Conservation (phyloP, 2,113 vertebrate genomes). For the Equus quagga region DNA sequence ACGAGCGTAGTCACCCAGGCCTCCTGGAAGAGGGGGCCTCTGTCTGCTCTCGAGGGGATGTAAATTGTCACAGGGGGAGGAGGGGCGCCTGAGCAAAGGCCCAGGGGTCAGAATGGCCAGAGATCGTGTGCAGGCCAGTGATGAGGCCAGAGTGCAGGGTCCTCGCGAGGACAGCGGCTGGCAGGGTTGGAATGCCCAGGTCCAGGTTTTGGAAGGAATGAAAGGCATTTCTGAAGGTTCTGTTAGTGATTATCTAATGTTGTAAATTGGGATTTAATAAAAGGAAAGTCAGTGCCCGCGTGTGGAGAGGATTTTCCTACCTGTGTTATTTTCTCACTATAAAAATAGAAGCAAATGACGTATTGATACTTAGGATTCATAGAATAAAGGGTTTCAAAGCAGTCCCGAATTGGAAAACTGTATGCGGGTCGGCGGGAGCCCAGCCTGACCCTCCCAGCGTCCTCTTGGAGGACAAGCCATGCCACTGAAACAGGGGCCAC, state of each 20-base stretch:
- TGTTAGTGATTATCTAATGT: background rate
- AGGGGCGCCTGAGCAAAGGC: background rate
- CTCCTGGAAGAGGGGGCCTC: too few relatives aligned
- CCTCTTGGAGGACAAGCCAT: background rate
- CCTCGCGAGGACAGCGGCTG: background rate
- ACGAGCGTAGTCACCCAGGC: background rate
- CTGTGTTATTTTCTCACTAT: background rate
- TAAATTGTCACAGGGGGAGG: accelerated
- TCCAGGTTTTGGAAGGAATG: background rate
- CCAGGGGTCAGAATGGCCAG: background rate
- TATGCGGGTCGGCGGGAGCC: background rate
- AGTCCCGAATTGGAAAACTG: background rate
- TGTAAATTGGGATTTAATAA: background rate
- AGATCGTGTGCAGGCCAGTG: accelerated
- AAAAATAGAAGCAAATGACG: background rate
- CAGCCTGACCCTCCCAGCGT: background rate
- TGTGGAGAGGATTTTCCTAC: background rate
- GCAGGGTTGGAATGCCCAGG: background rate
- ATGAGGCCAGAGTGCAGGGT: background rate
- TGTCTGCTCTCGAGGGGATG: background rate
- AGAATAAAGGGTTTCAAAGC: background rate
- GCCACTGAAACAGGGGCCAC: background rate
- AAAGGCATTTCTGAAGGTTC: background rate
- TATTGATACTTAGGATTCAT: background rate
- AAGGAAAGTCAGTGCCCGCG: background rate